Evolutionary conservation across 2,797 vertebrate species (phyloP).

Genomic region (Sphaeramia orbicularis): DNA sequence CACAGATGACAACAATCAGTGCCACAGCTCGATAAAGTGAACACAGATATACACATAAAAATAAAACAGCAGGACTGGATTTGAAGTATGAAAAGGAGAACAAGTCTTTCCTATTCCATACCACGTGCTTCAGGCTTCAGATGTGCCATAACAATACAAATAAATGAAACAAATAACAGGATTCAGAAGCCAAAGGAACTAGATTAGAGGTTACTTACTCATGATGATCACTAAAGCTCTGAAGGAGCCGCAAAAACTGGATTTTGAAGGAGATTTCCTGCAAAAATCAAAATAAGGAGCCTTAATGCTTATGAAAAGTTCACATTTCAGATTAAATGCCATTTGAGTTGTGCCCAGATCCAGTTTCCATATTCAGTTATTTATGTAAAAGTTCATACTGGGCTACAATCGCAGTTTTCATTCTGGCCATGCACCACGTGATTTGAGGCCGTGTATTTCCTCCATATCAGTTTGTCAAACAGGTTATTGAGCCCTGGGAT

Average conservation of each 20-base stretch:
- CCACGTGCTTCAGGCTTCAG: too few species aligned
- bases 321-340: neutral
- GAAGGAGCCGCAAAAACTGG: conserved; percentile 96
- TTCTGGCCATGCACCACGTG: conserved; percentile 96
- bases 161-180: neutral
- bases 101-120: too few species aligned
- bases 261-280: conserved; percentile 99
- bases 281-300: conserved; percentile 15
- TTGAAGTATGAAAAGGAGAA: too few species aligned
- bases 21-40: neutral
- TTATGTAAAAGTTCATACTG: conserved; percentile 85
- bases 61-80: neutral
- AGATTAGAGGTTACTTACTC: conserved; percentile 87
- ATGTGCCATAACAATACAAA: too few species aligned
- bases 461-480: conserved; percentile 99
- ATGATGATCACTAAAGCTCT: conserved; percentile 99
- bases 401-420: conserved; percentile 98
- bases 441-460: conserved; percentile 92
- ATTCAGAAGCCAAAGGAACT: too few species aligned
- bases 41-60: neutral
- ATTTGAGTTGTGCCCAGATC: neutral
- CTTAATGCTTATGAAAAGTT: neutral
- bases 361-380: neutral
- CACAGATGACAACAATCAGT: too few species aligned
- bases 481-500: conserved; percentile 99